Conservation (phyloP, 2,888 invertebrate species). For the Nymphalis urticae region DNA sequence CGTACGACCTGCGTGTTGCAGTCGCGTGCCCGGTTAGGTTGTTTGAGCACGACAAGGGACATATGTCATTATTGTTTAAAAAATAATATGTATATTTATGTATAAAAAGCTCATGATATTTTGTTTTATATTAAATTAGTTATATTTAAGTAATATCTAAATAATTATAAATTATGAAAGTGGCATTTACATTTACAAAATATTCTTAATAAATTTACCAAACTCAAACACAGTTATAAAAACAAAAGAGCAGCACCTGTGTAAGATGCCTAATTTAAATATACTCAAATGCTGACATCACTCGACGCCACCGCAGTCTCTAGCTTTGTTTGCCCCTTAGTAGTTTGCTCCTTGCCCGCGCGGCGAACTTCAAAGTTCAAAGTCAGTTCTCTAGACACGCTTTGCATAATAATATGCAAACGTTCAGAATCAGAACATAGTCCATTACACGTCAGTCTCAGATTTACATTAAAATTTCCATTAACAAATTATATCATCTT, state of each 20-base stretch:
- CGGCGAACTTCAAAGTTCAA: constrained; percentile 49
- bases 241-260: not conserved
- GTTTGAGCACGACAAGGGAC: constrained; percentile 18
- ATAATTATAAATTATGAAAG: too few relatives aligned
- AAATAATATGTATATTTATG: not conserved
- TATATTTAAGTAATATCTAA: too few relatives aligned
- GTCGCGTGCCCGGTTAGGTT: constrained; percentile 55
- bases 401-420: constrained; percentile 59
- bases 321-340: constrained; percentile 63
- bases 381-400: constrained; percentile 20
- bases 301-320: constrained; percentile 52
- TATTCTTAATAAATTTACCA: too few relatives aligned
- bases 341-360: constrained; percentile 17
- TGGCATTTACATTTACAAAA: too few relatives aligned
- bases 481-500: constrained; percentile 13
- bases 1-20: constrained; percentile 59
- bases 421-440: constrained; percentile 39
- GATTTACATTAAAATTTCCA: constrained; percentile 50
- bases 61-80: not conserved
- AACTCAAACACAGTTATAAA: too few relatives aligned
- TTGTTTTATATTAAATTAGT: too few relatives aligned
- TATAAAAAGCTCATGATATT: too few relatives aligned
- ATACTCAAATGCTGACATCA: constrained; percentile 59
- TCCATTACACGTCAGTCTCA: constrained; percentile 47
- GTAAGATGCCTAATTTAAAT: constrained; percentile 50